Evolutionary conservation across 2,888 invertebrate genomes (phyloP).

Genomic region (Hetaerina titia): DNA sequence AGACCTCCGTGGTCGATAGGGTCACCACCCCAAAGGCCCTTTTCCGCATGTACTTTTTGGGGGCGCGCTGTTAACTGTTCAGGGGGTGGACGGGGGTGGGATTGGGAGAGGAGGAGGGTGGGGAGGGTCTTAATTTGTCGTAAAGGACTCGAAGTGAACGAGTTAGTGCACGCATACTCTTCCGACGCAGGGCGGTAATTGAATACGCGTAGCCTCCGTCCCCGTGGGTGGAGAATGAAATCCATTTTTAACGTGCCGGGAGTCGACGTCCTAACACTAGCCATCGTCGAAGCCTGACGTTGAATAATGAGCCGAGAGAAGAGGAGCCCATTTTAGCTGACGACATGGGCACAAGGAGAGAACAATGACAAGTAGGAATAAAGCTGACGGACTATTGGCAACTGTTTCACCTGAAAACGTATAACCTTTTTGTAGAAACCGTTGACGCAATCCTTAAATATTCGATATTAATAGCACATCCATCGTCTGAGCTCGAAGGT

Average conservation of each 20-base stretch:
- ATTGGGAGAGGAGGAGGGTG: neutral
- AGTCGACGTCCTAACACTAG: neutral
- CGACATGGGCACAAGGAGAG: neutral
- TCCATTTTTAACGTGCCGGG: neutral
- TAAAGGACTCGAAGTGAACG: neutral
- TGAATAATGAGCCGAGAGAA: conserved; percentile 13
- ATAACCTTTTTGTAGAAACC: neutral
- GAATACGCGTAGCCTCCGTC: neutral
- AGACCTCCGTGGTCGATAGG: conserved; percentile 29
- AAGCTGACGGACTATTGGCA: neutral
- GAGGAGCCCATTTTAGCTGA: conserved; percentile 22
- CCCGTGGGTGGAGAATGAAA: neutral
- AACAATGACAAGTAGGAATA: neutral
- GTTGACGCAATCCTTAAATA: neutral
- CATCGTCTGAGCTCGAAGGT: neutral
- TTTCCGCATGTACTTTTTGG: neutral
- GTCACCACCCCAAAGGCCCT: conserved; percentile 12
- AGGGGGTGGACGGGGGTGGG: neutral
- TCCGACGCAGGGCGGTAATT: neutral
- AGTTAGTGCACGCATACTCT: neutral
- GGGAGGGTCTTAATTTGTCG: conserved; percentile 49
- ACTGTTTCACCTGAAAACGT: neutral
- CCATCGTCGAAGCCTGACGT: neutral
- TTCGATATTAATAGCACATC: neutral
- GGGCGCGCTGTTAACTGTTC: neutral